phyloP scores from a whole-genome alignment of 1,140 invertebrate species.

The Lordiphosa stackelbergi region DNA sequence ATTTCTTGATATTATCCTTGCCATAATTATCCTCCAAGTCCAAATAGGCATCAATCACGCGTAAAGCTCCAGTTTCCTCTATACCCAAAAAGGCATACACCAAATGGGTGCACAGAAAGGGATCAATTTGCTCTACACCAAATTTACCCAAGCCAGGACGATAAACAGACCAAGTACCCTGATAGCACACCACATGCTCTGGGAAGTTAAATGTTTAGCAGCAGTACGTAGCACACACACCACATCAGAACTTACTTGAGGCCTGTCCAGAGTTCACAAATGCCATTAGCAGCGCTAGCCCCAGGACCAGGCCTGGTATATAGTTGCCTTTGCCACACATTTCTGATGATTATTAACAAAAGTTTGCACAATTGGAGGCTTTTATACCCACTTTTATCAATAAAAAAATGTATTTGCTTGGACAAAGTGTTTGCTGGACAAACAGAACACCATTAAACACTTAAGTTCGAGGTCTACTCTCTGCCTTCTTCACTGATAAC shows the following conservation, averaged over 20 bases:
- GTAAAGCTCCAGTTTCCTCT: slow-evolving; percentile 77
- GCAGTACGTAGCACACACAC: not conserved
- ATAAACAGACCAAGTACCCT: slow-evolving; percentile 86
- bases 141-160: slow-evolving; percentile 82
- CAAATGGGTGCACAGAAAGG: slow-evolving; percentile 85
- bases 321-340: not conserved
- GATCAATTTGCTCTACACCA: slow-evolving; percentile 82
- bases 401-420: slow-evolving; percentile 40
- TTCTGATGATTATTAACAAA: not conserved
- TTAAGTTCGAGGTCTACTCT: slow-evolving; percentile 26
- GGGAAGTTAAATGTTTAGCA: slow-evolving; percentile 10
- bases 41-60: slow-evolving; percentile 82
- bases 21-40: slow-evolving; percentile 80
- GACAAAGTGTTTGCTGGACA: slow-evolving; percentile 46
- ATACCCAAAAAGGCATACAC: slow-evolving; percentile 86
- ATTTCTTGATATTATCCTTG: slow-evolving; percentile 78
- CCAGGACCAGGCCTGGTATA: not conserved
- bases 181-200: slow-evolving; percentile 84
- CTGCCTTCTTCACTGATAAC: slow-evolving; percentile 27
- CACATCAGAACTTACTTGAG: slow-evolving; percentile 42
- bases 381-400: slow-evolving; percentile 49
- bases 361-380: not conserved
- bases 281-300: not conserved
- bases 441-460: slow-evolving; percentile 27
- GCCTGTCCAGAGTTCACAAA: not conserved